These are phyloP conservation scores for Ochotona princeps DNA, from an alignment of 2,113 vertebrate genomes.

Conservation along the genomic window DNA sequence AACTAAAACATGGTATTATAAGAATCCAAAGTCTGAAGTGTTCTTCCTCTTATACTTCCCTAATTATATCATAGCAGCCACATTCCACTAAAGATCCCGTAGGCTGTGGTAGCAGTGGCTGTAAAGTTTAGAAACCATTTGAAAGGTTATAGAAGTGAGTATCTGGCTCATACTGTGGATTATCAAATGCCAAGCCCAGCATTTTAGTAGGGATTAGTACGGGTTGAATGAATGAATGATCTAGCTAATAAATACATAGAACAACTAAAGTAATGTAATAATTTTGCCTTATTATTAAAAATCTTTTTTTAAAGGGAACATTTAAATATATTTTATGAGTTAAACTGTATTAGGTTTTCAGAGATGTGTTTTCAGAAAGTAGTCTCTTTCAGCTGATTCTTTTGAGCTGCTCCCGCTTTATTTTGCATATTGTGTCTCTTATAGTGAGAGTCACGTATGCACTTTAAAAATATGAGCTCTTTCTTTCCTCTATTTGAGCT, in stretches of 20 bases:
- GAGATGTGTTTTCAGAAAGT: conserved; percentile 8
- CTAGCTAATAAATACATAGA: background rate
- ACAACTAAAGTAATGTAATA: background rate
- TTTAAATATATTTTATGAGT: background rate
- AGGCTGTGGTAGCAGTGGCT: background rate
- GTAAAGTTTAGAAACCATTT: background rate
- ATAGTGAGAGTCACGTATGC: background rate
- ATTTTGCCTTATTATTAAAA: conserved; percentile 19
- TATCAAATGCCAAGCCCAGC: background rate
- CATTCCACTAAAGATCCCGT: background rate
- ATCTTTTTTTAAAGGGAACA: background rate
- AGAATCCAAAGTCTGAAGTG: background rate
- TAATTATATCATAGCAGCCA: background rate
- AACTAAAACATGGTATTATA: background rate
- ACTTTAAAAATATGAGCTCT: background rate
- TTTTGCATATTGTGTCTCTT: background rate
- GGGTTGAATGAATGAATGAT: background rate
- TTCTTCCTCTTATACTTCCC: no score
- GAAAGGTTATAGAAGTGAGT: background rate
- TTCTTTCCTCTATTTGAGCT: conserved; percentile 5
- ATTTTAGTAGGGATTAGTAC: background rate
- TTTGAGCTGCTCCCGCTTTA: background rate
- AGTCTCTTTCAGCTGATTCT: background rate
- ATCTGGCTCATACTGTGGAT: background rate
- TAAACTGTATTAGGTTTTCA: conserved; percentile 39